phyloP scores from a whole-genome alignment of 2,888 invertebrate species.

The Noctua janthe region DNA sequence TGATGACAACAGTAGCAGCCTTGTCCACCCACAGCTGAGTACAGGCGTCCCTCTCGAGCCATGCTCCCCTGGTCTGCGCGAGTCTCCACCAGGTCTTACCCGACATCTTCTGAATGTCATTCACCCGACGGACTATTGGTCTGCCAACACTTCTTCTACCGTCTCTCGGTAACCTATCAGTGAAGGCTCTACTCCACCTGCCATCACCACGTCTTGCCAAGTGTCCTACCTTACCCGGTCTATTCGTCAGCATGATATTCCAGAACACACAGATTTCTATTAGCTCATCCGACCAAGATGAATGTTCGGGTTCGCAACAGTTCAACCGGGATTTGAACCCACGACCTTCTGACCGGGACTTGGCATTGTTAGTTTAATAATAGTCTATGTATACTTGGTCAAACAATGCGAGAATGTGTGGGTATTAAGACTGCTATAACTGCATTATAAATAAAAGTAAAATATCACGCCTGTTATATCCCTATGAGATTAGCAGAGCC shows the following conservation, averaged over 20 bases:
- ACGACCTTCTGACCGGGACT: conserved; percentile 50
- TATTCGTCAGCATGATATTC: background rate
- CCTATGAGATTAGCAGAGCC: background rate
- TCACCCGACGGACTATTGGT: background rate
- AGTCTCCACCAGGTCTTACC: background rate
- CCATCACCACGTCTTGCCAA: background rate
- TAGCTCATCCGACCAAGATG: conserved; percentile 53
- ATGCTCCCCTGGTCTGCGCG: background rate
- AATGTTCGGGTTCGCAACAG: conserved; percentile 52
- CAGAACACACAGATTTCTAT: conserved; percentile 35
- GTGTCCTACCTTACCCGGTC: background rate
- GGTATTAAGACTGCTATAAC: background rate
- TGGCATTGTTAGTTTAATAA: conserved; percentile 22
- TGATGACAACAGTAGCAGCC: background rate
- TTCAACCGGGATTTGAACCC: conserved; percentile 59
- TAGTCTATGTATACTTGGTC: conserved; percentile 21
- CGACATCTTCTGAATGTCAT: background rate
- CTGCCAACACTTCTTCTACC: background rate
- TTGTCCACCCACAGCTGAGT: background rate
- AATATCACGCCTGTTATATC: background rate
- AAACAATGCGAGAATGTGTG: conserved; percentile 1
- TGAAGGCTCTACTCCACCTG: background rate
- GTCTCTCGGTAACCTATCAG: background rate
- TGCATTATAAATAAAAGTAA: background rate
- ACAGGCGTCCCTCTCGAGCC: background rate